Percentiles rank a stretch among this genome's conserved stretches.
Evolutionary conservation across 2,797 vertebrate genomes (phyloP).

Genomic region (Numenius phaeopus): DNA sequence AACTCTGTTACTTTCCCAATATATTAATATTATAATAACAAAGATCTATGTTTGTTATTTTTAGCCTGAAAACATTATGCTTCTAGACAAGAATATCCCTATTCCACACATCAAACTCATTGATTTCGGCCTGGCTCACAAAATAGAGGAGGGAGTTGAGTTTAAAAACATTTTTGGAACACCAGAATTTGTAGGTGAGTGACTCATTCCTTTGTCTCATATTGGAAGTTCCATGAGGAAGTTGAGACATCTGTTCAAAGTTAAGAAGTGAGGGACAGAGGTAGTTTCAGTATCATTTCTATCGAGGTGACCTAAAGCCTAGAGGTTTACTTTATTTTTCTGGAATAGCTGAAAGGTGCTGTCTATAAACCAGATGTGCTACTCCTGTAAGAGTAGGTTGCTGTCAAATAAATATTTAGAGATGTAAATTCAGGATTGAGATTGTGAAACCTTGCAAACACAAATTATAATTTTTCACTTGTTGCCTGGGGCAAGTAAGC

Average conservation of each 20-base stretch:
- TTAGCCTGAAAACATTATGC: slow-evolving; percentile 99
- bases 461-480: neutral
- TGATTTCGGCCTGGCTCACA: slow-evolving; percentile 95
- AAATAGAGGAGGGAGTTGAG: slow-evolving; percentile 93
- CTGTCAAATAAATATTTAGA: neutral
- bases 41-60: slow-evolving; percentile 40
- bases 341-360: neutral
- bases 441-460: neutral
- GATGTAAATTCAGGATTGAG: neutral
- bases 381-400: neutral
- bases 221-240: neutral
- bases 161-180: slow-evolving; percentile 99
- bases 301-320: neutral
- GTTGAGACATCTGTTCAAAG: neutral
- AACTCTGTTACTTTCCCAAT: neutral
- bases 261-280: neutral
- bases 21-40: neutral
- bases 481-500: neutral
- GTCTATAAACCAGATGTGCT: neutral
- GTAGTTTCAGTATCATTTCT: neutral
- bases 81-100: slow-evolving; percentile 90
- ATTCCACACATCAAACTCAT: slow-evolving; percentile 95
- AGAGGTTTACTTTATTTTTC: neutral
- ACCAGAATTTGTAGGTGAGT: slow-evolving; percentile 94
- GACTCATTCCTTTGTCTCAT: neutral